Percentiles rank a stretch among this genome's conserved stretches.
These are phyloP conservation scores for Maccullochella peelii DNA, from an alignment of 2,113 vertebrate species.

Conservation along the genomic window DNA sequence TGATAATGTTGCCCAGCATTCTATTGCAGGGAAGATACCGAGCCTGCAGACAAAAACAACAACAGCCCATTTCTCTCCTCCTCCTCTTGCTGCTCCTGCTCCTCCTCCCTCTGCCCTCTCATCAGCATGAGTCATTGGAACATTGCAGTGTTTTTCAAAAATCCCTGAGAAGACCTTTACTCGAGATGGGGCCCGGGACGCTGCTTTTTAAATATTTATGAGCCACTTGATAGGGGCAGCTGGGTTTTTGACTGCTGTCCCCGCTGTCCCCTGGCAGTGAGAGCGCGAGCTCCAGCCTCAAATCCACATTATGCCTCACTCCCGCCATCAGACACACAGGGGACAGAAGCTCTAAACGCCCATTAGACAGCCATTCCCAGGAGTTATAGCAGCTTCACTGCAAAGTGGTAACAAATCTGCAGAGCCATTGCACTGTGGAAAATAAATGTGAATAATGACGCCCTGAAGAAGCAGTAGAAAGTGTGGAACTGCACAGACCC, in stretches of 20 bases:
- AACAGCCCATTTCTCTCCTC: constrained; percentile 42
- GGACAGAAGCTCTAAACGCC: constrained; percentile 51
- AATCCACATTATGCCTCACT: constrained; percentile 42
- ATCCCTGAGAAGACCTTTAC: constrained; percentile 76
- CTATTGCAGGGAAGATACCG: constrained; percentile 29
- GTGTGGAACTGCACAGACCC: background rate
- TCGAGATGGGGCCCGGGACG: constrained; percentile 64
- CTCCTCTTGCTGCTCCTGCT: constrained; percentile 23
- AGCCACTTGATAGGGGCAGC: constrained; percentile 80
- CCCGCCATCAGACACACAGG: constrained; percentile 26
- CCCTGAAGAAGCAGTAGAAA: background rate
- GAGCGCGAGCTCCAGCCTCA: constrained; percentile 37
- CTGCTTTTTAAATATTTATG: constrained; percentile 84
- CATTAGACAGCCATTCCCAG: constrained; percentile 52
- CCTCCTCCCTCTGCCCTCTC: constrained; percentile 29
- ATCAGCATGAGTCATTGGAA: constrained; percentile 60
- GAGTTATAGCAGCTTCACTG: constrained; percentile 41
- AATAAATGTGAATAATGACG: constrained; percentile 22
- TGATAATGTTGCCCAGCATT: constrained; percentile 43
- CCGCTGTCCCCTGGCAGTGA: constrained; percentile 61
- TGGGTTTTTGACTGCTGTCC: constrained; percentile 69
- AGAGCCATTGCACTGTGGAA: constrained; percentile 23
- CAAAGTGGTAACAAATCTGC: constrained; percentile 24
- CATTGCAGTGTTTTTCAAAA: constrained; percentile 69
- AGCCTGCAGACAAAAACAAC: constrained; percentile 59